Evolutionary conservation across 2,797 vertebrate genomes (phyloP), one percentile per base, ranked within the genome.

Genomic region (Muscicapa striata): DNA sequence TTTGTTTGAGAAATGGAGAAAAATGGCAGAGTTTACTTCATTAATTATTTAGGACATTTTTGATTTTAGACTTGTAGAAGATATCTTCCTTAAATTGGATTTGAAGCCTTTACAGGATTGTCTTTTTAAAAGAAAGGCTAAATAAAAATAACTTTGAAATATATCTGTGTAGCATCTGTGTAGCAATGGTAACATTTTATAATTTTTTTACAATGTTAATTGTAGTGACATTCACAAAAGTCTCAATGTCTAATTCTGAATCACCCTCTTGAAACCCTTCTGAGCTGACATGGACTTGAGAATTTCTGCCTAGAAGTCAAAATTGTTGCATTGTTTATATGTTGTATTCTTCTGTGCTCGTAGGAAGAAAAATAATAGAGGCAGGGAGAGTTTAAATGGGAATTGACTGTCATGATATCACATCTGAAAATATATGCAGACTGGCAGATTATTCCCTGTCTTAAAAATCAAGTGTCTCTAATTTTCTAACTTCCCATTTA

Each of bases 401-500:
- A 86, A 45, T 77, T 92, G 26, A 19, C 77, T 72, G 74, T 95
- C 54, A 23, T 0, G 1, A 40, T 87, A 67, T 32, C 58, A 43
- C 55, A 15, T 77, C 66, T 78, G 78, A 83, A 94, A 89, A 83
- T 26, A 34, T 13, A 55, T 2, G 7, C 52, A 83, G 70, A 73
- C 83, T 76, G 46, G 55, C 52, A 94, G 70, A 74, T 87, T 84
- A 69, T 78, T 94, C 79, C 69, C 89, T 30, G 27, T 61, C 29
- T 94, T 77, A 82, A 91, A 91, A 91, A 93, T 40, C 26, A 82
- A 81, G 19, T 57, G 26, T 73, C 62, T 95, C 69, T 74, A 32
- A 77, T 73, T 88, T 96, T 95, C 69, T 74, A 32, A 77, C 75
- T 88, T 96, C 38, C 57, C 67, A 74, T 90, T 91, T 89, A 94